A percentile compares a stretch with the other conserved stretches of the same genome.
Evolutionary conservation across 2,113 vertebrate genomes (phyloP).

Genomic region (Haliaeetus leucogaster): DNA sequence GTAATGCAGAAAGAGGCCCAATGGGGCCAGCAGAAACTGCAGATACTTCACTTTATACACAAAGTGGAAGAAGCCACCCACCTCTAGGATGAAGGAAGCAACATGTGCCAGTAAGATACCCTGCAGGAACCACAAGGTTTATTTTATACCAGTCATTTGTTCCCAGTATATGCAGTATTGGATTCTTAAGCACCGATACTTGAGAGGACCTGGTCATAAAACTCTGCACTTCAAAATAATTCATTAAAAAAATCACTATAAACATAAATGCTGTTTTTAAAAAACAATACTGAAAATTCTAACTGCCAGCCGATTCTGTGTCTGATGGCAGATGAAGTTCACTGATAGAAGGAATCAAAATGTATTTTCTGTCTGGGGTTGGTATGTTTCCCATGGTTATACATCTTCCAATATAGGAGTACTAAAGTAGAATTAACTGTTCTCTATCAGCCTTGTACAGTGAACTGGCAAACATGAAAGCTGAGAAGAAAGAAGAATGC

Average conservation of each 20-base stretch:
- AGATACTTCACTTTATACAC: neutral
- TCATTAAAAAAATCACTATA: neutral
- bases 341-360: neutral
- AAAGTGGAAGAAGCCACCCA: neutral
- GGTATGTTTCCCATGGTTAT: neutral
- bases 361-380: neutral
- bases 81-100: neutral
- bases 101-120: neutral
- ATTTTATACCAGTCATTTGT: neutral
- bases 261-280: neutral
- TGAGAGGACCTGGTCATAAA: neutral
- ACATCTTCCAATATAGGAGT: neutral
- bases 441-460: neutral
- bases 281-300: neutral
- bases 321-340: neutral
- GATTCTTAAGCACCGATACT: neutral
- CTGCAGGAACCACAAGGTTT: neutral
- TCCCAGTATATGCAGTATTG: neutral
- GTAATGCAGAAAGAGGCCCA: neutral
- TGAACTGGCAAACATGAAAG: neutral
- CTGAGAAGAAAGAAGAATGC: slow-evolving; percentile 12
- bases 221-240: neutral
- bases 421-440: neutral
- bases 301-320: neutral
- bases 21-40: neutral